Evolutionary conservation across 2,797 vertebrate species (phyloP), one percentile per base, ranked within the genome.

Genomic region (Microhierax caerulescens): DNA sequence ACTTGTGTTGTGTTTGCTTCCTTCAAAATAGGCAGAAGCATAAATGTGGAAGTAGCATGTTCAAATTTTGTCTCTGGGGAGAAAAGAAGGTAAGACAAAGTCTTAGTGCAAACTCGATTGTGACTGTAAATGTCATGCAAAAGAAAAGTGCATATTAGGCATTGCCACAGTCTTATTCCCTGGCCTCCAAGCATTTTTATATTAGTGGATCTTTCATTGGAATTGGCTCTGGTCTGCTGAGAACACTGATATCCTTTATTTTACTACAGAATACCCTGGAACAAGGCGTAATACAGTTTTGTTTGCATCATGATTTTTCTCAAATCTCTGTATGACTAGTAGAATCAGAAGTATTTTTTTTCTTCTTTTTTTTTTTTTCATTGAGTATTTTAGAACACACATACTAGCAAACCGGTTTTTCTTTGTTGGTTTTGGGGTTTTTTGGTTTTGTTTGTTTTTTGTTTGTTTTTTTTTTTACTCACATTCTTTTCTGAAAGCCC

Each of bases 351-450:
- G 3, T 68, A 32, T 41, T 37, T 37, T 37, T 37, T 37, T 37
- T 37, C n/a, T n/a, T n/a, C n/a, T n/a, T n/a, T 69, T 50, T 74
- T 41, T 6, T 50, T 53, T 21, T 2, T 68, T 39, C 13, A 18
- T 5, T 8, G 2, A 56, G 8, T 18, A 30, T 8, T 63, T 30
- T 25, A 23, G 2, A 60, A 18, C 7, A 48, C 5, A 34, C 0
- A 19, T 39, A 22, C 4, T 19, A 56, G 2, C 2, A 63, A 94
- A n/a, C 2, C 18, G 7, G 4, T 43, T 17, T 43, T 43, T 43
- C 4, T 43, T 43, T 43, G 16, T 43, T 43, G 39, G 39, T 18
- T 43, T 43, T 43, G 16, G 16, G 7, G 7, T 3, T 23, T 50
- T 37, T 34, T 14, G 37, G 37, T 14, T 41, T 41, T 43, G 7